Percentiles rank a stretch among this genome's conserved stretches.
Evolutionary conservation across 2,797 vertebrate genomes (phyloP).

Genomic region (Odontamblyopus lacepedii): DNA sequence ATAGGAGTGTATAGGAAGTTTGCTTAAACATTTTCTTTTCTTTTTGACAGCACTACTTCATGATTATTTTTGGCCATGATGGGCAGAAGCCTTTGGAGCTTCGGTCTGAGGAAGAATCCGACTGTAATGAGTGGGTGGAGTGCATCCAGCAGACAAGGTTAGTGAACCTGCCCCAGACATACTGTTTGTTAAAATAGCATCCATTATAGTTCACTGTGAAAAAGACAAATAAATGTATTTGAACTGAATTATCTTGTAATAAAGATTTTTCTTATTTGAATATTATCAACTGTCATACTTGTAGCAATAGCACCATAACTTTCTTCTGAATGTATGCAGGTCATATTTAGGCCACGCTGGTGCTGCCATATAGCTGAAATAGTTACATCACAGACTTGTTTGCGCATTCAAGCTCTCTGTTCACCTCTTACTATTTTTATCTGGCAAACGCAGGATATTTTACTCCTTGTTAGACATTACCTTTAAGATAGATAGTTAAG

Average conservation of each 20-base stretch:
- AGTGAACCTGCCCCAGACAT: neutral
- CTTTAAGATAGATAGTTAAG: neutral
- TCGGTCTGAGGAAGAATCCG: conserved; percentile 88
- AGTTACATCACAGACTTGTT: conserved; percentile 70
- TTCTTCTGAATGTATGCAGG: conserved; percentile 32
- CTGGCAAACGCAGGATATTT: conserved; percentile 4
- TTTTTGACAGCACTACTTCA: conserved; percentile 87
- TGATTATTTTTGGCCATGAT: conserved; percentile 93
- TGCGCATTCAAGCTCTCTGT: conserved; percentile 39
- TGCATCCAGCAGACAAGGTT: conserved; percentile 95
- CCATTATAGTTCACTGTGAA: neutral
- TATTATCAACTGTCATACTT: neutral
- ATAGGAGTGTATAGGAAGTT: neutral
- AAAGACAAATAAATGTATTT: neutral
- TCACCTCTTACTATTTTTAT: conserved; percentile 28
- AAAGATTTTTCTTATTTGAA: neutral
- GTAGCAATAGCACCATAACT: neutral
- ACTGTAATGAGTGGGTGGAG: conserved; percentile 94
- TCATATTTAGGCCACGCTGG: conserved; percentile 73
- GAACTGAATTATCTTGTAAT: neutral
- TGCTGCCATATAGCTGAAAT: conserved; percentile 35
- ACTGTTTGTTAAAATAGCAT: neutral
- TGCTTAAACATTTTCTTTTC: conserved; percentile 3
- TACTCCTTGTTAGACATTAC: neutral
- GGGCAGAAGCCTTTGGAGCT: conserved; percentile 95